Conservation (phyloP, 2,113 vertebrate species). For the Irena cyanogastra region DNA sequence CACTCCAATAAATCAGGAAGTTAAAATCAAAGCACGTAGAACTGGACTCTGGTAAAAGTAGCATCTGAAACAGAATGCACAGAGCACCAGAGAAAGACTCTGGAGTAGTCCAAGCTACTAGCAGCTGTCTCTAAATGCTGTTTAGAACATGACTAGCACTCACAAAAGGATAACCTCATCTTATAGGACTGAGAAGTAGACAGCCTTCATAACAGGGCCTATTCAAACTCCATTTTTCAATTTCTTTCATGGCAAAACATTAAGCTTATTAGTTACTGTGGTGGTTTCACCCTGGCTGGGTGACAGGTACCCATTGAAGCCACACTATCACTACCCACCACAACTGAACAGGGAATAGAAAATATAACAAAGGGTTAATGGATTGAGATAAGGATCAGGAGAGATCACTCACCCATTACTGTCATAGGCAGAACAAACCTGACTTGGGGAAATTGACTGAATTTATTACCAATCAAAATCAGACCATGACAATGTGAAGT, state of each 20-base stretch:
- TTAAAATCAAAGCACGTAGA: neutral
- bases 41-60: neutral
- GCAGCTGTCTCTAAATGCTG: neutral
- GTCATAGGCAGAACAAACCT: neutral
- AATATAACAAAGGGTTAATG: neutral
- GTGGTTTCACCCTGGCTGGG: neutral
- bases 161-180: neutral
- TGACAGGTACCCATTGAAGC: neutral
- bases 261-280: neutral
- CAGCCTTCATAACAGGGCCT: neutral
- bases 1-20: neutral
- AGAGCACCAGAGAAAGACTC: neutral
- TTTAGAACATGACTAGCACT: neutral
- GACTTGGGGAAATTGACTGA: neutral
- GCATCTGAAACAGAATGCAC: neutral
- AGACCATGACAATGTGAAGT: neutral
- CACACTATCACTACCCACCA: neutral
- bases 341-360: neutral
- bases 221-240: neutral
- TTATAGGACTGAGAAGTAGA: neutral
- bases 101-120: neutral
- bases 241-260: neutral
- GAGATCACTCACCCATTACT: neutral
- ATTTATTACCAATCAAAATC: neutral
- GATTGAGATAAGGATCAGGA: neutral